Evolutionary conservation across 2,797 vertebrate species (phyloP).

Genomic region (Psittacula derbiana): DNA sequence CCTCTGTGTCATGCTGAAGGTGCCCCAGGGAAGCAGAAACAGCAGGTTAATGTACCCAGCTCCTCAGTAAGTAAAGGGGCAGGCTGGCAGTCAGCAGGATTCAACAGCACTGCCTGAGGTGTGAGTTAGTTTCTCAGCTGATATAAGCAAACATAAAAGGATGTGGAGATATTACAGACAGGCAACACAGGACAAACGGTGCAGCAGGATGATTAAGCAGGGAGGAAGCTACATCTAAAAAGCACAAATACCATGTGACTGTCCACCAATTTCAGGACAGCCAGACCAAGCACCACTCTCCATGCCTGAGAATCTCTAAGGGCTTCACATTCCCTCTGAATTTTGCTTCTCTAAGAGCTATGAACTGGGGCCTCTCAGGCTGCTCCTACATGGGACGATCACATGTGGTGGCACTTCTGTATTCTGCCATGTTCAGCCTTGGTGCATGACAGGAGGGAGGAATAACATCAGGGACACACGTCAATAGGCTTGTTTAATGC

Average conservation of each 20-base stretch:
- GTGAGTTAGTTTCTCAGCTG: neutral
- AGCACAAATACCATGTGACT: neutral
- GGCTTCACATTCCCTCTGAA: neutral
- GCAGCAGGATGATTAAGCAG: neutral
- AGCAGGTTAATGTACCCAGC: neutral
- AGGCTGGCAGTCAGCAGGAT: neutral
- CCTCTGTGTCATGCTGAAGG: fast-evolving
- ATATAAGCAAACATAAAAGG: neutral
- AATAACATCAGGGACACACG: neutral
- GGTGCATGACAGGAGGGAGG: neutral
- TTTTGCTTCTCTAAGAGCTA: neutral
- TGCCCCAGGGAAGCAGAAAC: neutral
- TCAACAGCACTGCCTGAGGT: neutral
- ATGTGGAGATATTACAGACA: neutral
- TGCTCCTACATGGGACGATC: neutral
- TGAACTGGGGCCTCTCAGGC: neutral
- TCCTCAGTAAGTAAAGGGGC: neutral
- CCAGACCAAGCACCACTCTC: neutral
- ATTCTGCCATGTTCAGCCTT: neutral
- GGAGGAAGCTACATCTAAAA: neutral
- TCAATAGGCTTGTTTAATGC: neutral
- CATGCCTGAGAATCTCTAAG: neutral
- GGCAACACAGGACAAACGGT: neutral
- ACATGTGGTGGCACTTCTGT: neutral
- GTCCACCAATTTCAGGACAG: neutral